These are phyloP conservation scores for roundworm (Caenorhabditis elegans) DNA, from an alignment of 1,140 invertebrate species.

Conservation along the genomic window DNA sequence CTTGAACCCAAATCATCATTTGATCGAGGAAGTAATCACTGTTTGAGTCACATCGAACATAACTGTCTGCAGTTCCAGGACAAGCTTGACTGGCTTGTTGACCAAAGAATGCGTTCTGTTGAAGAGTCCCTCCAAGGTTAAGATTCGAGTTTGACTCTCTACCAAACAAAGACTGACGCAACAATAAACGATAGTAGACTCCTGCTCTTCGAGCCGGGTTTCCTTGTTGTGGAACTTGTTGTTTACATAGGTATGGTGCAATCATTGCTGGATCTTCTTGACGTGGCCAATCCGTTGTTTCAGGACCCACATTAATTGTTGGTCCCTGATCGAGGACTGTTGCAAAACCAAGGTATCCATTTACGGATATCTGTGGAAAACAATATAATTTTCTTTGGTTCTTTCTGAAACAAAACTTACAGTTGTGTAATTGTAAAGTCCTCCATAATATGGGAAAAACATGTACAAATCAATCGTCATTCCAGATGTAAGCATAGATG, in stretches of 20 bases:
- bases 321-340: constrained; percentile 52
- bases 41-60: constrained; percentile 45
- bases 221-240: constrained; percentile 47
- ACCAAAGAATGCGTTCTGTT: constrained; percentile 42
- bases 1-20: constrained; percentile 52
- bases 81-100: constrained; percentile 41
- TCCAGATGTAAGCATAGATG: constrained; percentile 46
- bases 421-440: constrained; percentile 53
- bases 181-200: constrained; percentile 48
- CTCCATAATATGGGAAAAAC: constrained; percentile 51
- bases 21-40: constrained; percentile 48
- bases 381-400: not conserved
- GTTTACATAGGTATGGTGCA: constrained; percentile 53
- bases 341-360: constrained; percentile 52
- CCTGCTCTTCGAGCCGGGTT: constrained; percentile 46
- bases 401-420: not conserved
- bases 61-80: constrained; percentile 46
- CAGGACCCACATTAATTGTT: constrained; percentile 51
- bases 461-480: constrained; percentile 53
- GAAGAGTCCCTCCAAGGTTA: constrained; percentile 41
- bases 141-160: constrained; percentile 48
- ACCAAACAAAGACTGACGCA: constrained; percentile 50
- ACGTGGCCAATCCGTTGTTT: constrained; percentile 49
- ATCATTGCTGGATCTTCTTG: constrained; percentile 52
- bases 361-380: constrained; percentile 49